These are phyloP conservation scores for Rhyzopertha dominica DNA, from an alignment of 1,140 invertebrate species.

Conservation along the genomic window DNA sequence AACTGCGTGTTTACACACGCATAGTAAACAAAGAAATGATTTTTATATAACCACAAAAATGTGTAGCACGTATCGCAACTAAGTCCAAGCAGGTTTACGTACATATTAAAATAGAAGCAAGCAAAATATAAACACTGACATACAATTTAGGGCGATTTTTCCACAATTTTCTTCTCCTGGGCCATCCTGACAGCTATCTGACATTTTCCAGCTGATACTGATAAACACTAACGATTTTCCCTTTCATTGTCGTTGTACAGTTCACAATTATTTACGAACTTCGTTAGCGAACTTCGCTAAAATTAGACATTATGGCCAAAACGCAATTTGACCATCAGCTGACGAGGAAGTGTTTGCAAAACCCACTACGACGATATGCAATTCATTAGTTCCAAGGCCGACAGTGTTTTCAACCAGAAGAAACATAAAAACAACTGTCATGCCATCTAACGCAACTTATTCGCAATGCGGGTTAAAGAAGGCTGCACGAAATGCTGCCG, in stretches of 20 bases:
- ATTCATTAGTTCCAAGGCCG: slow-evolving; percentile 19
- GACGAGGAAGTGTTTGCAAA: slow-evolving; percentile 34
- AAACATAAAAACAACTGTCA: too few relatives aligned
- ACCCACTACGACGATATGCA: slow-evolving; percentile 21
- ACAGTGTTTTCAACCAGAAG: too few relatives aligned
- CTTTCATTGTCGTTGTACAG: slow-evolving; percentile 10
- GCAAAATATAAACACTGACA: slow-evolving; percentile 8
- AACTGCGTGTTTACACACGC: slow-evolving; percentile 17
- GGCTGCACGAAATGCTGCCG: too few relatives aligned
- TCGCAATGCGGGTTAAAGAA: too few relatives aligned
- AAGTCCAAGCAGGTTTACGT: not conserved
- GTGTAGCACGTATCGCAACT: too few relatives aligned
- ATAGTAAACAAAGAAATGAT: slow-evolving; percentile 17
- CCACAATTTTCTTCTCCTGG: slow-evolving; percentile 24
- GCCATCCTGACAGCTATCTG: slow-evolving; percentile 22
- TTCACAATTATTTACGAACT: not conserved
- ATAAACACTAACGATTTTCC: slow-evolving; percentile 26
- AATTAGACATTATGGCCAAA: slow-evolving; percentile 31
- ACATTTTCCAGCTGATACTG: slow-evolving; percentile 39
- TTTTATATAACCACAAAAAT: not conserved
- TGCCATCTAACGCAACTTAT: too few relatives aligned
- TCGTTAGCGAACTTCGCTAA: slow-evolving; percentile 17
- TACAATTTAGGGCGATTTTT: slow-evolving; percentile 23
- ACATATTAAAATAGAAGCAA: not conserved
- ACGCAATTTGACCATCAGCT: slow-evolving; percentile 37